Base-by-base conservation (phyloP, 2,888 invertebrate species). In the Eubasilissa splendida region DNA sequence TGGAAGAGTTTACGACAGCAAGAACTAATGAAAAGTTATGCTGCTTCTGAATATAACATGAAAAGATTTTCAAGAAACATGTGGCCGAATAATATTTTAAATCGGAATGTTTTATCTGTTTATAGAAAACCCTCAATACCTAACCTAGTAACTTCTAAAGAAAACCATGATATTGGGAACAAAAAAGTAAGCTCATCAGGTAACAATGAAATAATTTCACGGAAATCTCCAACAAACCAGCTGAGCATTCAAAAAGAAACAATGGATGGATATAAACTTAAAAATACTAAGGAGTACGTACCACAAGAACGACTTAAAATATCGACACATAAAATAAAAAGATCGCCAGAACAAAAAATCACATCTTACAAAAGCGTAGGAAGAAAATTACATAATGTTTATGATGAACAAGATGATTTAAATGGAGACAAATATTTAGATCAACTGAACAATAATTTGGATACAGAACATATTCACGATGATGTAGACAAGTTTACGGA, bases 11-110 rank as follows among this genome's bases (percentile, higher is more conserved):
- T 42, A 42, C 42, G 3, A 1, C 42, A 42, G 42, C 42, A 42
- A 7, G 42, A 42, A 42, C 42, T 7, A 7, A 42, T 7, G 7
- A 42, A 42, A 42, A 42, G 42, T 42, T 42, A 42, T 42, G 42
- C 42, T 42, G 42, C 42, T 42, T 42, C 42, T 42, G 42, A 42
- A 42, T 42, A 42, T 7, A 42, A 42, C 7, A 7, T 42, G 42
- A 42, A 42, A 42, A 7, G 42, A 7, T 42, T 42, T 42, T 42
- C 42, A 42, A 42, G 11, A 14, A 31, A 31, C 8, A 11, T 12
- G n/a, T 58, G 74, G 56, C 74, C 59, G 7, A 59, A 74, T n/a
- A 59, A 58, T 14, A 52, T 56, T 74, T 74, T 58, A 59, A 74
- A 74, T 12, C 56, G 58, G n/a, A 42, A 59, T 74, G 58, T 58